These are phyloP conservation scores for Steromphala cineraria DNA, from an alignment of 2,888 invertebrate species.

Conservation along the genomic window DNA sequence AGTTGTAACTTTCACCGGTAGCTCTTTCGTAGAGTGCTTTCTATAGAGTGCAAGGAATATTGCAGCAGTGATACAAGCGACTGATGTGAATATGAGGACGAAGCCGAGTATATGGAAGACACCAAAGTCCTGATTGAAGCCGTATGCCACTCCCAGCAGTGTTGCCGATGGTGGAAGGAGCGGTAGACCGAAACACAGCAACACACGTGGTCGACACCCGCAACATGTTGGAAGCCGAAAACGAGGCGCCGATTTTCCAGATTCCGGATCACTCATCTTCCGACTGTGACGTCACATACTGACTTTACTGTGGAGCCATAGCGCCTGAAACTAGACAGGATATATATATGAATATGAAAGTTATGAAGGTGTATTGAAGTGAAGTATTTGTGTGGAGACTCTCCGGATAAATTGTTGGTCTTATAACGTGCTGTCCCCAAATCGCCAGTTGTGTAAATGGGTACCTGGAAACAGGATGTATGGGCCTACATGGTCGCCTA, in stretches of 20 bases:
- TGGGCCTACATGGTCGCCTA: no score
- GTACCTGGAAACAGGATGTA: no score
- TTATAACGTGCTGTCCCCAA: no score
- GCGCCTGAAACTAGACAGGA: no score
- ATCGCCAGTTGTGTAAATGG: no score
- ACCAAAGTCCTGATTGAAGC: not conserved
- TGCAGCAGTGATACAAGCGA: conserved; percentile 3
- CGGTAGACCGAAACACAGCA: conserved; percentile 19
- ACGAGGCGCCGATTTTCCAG: not conserved
- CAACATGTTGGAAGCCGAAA: not conserved
- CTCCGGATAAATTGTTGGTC: no score
- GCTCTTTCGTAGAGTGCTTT: not conserved
- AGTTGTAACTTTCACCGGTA: not conserved
- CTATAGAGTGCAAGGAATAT: not conserved
- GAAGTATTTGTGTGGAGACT: no score
- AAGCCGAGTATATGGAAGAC: conserved; percentile 21
- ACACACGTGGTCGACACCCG: not conserved
- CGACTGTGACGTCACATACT: not conserved
- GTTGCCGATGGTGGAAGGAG: not conserved
- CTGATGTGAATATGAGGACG: conserved; percentile 1
- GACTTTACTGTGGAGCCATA: not conserved
- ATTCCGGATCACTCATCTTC: not conserved
- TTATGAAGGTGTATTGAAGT: no score
- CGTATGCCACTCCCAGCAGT: conserved; percentile 15
- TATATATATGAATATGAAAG: no score